A percentile compares a stretch with the other conserved stretches of the same genome.
Evolutionary conservation across 2,888 invertebrate genomes (phyloP).

Genomic region (Molorchus minor): DNA sequence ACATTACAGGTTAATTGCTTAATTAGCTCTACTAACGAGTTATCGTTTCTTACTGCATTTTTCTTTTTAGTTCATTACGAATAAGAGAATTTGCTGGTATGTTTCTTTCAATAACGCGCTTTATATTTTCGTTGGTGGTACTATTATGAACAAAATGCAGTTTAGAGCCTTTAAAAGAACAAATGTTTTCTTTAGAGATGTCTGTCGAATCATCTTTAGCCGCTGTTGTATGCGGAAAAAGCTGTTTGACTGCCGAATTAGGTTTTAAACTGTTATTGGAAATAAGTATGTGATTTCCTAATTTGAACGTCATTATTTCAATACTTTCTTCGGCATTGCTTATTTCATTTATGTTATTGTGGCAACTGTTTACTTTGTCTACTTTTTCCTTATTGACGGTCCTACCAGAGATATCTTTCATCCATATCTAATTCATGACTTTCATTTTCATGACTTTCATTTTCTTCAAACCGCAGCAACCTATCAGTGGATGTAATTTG

Average conservation of each 20-base stretch:
- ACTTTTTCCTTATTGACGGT: constrained; percentile 20
- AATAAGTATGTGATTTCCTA: constrained; percentile 66
- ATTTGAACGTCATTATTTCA: constrained; percentile 68
- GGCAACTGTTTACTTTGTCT: constrained; percentile 23
- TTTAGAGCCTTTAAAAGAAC: constrained; percentile 73
- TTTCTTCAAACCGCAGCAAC: too few species aligned
- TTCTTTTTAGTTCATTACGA: constrained; percentile 65
- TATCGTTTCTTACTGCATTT: constrained; percentile 69
- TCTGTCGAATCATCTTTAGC: too few species aligned
- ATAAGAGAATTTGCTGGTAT: constrained; percentile 82
- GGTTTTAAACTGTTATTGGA: constrained; percentile 70
- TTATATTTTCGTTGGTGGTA: constrained; percentile 72
- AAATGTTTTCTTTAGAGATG: too few species aligned
- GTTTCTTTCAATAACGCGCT: constrained; percentile 84
- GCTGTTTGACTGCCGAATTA: constrained; percentile 85
- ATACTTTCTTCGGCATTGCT: constrained; percentile 62
- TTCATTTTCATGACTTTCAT: too few species aligned
- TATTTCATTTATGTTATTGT: constrained; percentile 45
- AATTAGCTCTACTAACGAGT: constrained; percentile 86
- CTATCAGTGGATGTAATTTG: too few species aligned
- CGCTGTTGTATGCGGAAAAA: constrained; percentile 75
- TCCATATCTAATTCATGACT: too few species aligned
- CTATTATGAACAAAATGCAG: constrained; percentile 64
- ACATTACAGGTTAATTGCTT: constrained; percentile 86
- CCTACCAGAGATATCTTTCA: too few species aligned